Percentiles rank a stretch among this genome's conserved stretches.
These are phyloP conservation scores for Antennarius maculatus DNA, from an alignment of 2,797 vertebrate genomes.

Conservation along the genomic window DNA sequence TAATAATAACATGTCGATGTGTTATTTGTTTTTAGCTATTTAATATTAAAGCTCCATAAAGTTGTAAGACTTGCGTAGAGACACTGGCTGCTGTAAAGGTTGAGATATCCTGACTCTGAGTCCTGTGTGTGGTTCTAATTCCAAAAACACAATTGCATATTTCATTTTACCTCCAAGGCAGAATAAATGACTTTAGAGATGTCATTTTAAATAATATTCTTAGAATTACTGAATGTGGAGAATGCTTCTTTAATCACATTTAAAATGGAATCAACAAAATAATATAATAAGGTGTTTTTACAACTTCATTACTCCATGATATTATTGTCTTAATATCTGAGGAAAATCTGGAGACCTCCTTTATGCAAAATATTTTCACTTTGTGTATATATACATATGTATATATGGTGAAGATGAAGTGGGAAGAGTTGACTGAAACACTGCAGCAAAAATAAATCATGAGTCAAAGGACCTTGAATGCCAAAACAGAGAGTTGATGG, in stretches of 20 bases:
- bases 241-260: too few species aligned
- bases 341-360: too few species aligned
- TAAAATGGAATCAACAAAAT: too few species aligned
- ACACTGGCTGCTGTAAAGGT: neutral
- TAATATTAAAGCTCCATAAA: neutral
- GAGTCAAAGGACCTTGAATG: slow-evolving; percentile 31
- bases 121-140: neutral
- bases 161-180: neutral
- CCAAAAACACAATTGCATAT: neutral
- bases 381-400: neutral
- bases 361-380: too few species aligned
- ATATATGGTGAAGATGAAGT: neutral
- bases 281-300: too few species aligned
- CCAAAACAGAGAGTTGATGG: slow-evolving; percentile 7
- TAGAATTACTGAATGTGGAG: too few species aligned
- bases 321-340: too few species aligned
- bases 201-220: too few species aligned
- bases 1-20: neutral
- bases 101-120: neutral
- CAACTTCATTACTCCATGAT: too few species aligned
- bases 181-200: too few species aligned
- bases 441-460: slow-evolving; percentile 39
- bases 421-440: slow-evolving; percentile 8
- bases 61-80: neutral
- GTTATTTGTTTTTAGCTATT: neutral